These are phyloP conservation scores for Verasper variegatus DNA, from an alignment of 2,113 vertebrate species.

Conservation along the genomic window DNA sequence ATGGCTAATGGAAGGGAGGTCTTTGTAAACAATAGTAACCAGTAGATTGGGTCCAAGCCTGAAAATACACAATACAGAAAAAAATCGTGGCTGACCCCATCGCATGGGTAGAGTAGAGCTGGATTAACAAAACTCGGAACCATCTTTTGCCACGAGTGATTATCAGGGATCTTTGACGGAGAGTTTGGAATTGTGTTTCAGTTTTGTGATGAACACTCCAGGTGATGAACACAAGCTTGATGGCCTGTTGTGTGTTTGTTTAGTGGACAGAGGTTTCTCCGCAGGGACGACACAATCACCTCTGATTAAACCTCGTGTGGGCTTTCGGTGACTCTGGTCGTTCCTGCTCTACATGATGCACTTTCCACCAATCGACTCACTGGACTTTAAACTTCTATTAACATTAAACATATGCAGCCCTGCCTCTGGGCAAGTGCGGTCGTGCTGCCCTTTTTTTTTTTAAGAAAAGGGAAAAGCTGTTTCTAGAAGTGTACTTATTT, in stretches of 20 bases:
- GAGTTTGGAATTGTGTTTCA: not conserved
- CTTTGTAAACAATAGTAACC: conserved; percentile 15
- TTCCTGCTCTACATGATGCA: conserved; percentile 34
- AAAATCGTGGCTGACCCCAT: conserved; percentile 15
- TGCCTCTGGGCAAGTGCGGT: conserved; percentile 24
- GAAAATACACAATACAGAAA: conserved; percentile 24
- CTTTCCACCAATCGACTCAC: conserved; percentile 39
- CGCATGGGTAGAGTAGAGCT: not conserved
- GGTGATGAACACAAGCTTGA: not conserved
- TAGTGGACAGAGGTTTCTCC: conserved; percentile 22
- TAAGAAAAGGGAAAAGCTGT: not conserved
- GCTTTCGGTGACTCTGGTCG: conserved; percentile 23
- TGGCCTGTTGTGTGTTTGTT: not conserved
- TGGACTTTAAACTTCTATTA: conserved; percentile 5
- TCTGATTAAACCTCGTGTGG: conserved; percentile 22
- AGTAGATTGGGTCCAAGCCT: conserved; percentile 21
- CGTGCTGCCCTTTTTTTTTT: conserved; percentile 2
- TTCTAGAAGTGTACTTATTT: too few relatives aligned
- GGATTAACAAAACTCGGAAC: conserved; percentile 29
- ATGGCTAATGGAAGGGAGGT: conserved; percentile 23
- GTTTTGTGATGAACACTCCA: not conserved
- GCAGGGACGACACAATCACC: conserved; percentile 35
- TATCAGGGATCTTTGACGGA: not conserved
- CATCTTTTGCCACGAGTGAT: conserved; percentile 10
- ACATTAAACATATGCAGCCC: conserved; percentile 47